phyloP scores from a whole-genome alignment of 1,140 invertebrate genomes.

The Calliphora vicina region DNA sequence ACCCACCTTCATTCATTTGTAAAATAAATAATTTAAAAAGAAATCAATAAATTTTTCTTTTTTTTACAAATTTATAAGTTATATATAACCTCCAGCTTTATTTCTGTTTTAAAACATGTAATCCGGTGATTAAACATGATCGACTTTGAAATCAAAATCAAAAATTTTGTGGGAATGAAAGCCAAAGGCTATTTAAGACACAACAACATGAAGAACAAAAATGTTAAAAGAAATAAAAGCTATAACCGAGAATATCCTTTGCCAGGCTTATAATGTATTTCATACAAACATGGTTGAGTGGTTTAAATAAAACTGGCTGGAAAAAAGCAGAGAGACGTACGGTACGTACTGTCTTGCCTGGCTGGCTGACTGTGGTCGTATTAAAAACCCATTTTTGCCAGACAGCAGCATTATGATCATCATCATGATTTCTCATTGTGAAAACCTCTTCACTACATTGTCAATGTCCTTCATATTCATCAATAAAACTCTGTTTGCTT shows the following conservation, averaged over 20 bases:
- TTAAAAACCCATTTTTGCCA: conserved; percentile 29
- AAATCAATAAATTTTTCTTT: not conserved
- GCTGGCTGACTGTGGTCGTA: conserved; percentile 23
- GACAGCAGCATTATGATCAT: not conserved
- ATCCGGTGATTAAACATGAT: conserved; percentile 43
- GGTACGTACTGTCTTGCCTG: no score
- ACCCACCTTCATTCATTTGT: no score
- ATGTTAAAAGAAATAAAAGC: not conserved
- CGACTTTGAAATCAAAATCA: conserved; percentile 38
- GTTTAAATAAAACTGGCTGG: conserved; percentile 8
- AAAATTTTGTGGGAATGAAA: not conserved
- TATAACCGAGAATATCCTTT: not conserved
- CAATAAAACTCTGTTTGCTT: not conserved
- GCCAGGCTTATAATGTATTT: not conserved
- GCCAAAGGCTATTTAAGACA: not conserved
- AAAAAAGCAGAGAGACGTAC: no score
- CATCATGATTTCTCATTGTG: not conserved
- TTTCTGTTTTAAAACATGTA: conserved; percentile 33
- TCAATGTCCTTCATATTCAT: conserved; percentile 30
- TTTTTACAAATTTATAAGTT: no score
- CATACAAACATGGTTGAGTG: not conserved
- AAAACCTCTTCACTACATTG: not conserved
- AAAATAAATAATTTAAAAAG: not conserved
- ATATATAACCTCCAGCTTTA: not conserved
- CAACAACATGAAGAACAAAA: not conserved